Evolutionary conservation across 2,113 vertebrate genomes (phyloP).

Genomic region (Silurus meridionalis): DNA sequence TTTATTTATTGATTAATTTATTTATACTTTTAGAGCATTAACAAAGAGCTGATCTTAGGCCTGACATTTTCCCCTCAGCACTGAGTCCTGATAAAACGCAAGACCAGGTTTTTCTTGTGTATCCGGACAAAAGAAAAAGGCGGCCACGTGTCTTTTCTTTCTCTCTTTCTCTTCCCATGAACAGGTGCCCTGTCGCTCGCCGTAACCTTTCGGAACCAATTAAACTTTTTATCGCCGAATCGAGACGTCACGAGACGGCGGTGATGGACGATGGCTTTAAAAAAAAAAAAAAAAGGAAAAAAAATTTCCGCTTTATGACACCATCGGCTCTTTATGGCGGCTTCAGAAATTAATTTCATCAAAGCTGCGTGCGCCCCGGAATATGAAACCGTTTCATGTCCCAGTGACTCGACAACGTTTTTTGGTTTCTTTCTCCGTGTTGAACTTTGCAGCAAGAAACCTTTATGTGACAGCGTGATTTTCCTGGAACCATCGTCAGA

Average conservation of each 20-base stretch:
- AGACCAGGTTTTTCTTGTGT: neutral
- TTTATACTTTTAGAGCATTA: neutral
- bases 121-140: slow-evolving; percentile 46
- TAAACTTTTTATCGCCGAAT: slow-evolving; percentile 65
- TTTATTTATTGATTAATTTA: neutral
- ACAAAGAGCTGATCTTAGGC: slow-evolving; percentile 7
- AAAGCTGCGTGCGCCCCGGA: slow-evolving; percentile 65
- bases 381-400: slow-evolving; percentile 74
- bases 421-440: neutral
- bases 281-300: no score
- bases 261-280: slow-evolving; percentile 73
- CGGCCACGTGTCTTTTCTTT: slow-evolving; percentile 57
- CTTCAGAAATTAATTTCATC: slow-evolving; percentile 78
- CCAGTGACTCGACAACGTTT: slow-evolving; percentile 63
- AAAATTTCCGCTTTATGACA: slow-evolving; percentile 72
- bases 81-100: neutral
- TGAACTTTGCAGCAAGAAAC: neutral
- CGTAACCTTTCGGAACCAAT: slow-evolving; percentile 74
- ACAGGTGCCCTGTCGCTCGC: slow-evolving; percentile 55
- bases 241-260: slow-evolving; percentile 67
- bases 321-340: slow-evolving; percentile 71
- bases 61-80: slow-evolving; percentile 36
- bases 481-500: slow-evolving; percentile 15
- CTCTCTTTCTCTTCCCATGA: slow-evolving; percentile 56
- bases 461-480: neutral